Percentiles rank a stretch among this genome's conserved stretches.
These are phyloP conservation scores for Fragum whitleyi DNA, from an alignment of 2,888 invertebrate genomes.

Conservation along the genomic window DNA sequence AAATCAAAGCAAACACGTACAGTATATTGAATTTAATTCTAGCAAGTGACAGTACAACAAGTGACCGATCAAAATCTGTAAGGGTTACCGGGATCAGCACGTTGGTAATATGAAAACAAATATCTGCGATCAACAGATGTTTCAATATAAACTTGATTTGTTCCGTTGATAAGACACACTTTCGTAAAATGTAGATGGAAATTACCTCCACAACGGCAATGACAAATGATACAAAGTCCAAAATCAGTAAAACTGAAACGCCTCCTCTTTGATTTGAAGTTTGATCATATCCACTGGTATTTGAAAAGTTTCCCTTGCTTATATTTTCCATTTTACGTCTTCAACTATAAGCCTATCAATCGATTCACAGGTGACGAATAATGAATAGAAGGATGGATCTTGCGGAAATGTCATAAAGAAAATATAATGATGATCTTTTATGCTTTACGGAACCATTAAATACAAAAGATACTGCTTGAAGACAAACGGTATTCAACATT, in stretches of 20 bases:
- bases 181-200: neutral
- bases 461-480: too few relatives aligned
- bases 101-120: neutral
- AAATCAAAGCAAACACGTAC: constrained; percentile 1
- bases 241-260: neutral
- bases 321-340: neutral
- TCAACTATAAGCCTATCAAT: too few relatives aligned
- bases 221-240: neutral
- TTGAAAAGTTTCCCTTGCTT: neutral
- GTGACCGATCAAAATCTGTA: neutral
- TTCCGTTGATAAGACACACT: neutral
- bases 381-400: too few relatives aligned
- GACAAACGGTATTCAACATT: too few relatives aligned
- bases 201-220: neutral
- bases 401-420: too few relatives aligned
- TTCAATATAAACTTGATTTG: neutral
- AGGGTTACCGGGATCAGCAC: neutral
- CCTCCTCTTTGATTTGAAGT: too few relatives aligned
- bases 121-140: neutral
- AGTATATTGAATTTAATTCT: neutral
- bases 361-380: too few relatives aligned
- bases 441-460: too few relatives aligned
- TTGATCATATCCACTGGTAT: neutral
- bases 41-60: neutral
- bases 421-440: too few relatives aligned